phyloP scores from a whole-genome alignment of 2,797 vertebrate genomes.

The Euphonia xanthogaster region DNA sequence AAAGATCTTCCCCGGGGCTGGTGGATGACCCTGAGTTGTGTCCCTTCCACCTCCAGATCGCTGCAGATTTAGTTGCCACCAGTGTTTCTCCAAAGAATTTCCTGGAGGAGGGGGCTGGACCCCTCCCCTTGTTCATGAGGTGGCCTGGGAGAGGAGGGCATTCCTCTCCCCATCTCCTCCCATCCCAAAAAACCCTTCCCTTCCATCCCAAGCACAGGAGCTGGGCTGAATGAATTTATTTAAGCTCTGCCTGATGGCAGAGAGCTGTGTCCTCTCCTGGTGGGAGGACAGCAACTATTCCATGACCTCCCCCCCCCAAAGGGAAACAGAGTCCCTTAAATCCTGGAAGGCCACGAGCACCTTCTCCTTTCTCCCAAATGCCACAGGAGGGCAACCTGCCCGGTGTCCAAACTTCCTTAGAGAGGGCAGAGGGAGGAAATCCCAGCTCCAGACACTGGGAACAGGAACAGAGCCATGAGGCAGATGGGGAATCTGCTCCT shows the following conservation, averaged over 20 bases:
- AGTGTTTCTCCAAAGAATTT: neutral
- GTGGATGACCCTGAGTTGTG: neutral
- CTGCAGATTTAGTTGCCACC: neutral
- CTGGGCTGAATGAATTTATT: neutral
- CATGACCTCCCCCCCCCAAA: accelerated
- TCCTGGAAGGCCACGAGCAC: neutral
- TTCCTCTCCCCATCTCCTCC: neutral
- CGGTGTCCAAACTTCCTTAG: neutral
- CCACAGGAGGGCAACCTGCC: constrained; percentile 14
- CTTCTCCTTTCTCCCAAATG: neutral
- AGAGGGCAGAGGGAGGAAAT: neutral
- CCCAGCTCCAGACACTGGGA: neutral
- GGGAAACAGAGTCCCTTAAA: neutral
- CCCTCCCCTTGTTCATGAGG: neutral
- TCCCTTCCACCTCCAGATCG: neutral
- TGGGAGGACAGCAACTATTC: accelerated
- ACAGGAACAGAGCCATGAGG: accelerated
- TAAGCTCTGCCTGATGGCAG: neutral
- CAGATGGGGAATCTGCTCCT: neutral
- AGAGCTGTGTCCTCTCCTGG: neutral
- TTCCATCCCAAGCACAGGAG: neutral
- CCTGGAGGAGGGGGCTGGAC: neutral
- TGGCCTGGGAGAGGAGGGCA: neutral
- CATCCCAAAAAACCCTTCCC: neutral
- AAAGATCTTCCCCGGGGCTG: neutral